Evolutionary conservation across 2,797 vertebrate genomes (phyloP).

Genomic region (Chelonia mydas): DNA sequence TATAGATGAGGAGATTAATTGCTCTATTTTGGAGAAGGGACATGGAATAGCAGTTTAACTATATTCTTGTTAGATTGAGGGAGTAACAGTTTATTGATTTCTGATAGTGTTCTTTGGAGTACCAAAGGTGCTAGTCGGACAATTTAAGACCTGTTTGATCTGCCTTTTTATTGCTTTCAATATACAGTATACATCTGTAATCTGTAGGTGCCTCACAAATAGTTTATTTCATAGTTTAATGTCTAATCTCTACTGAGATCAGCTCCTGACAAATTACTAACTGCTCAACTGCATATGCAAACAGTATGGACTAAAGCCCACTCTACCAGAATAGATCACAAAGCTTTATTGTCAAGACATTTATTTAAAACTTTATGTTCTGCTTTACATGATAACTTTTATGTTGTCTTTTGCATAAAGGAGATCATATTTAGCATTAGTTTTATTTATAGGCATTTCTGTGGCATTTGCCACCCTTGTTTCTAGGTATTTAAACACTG

Average conservation of each 20-base stretch:
- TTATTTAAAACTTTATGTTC: background rate
- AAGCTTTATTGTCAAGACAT: background rate
- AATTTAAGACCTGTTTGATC: slow-evolving; percentile 55
- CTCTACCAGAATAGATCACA: background rate
- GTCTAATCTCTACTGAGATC: slow-evolving; percentile 27
- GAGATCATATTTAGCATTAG: background rate
- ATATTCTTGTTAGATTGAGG: background rate
- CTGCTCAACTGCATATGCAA: slow-evolving; percentile 5
- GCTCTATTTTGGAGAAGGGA: slow-evolving; percentile 11
- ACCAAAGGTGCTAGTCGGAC: slow-evolving; percentile 23
- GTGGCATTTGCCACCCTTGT: background rate
- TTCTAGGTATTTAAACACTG: background rate
- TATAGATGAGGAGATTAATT: background rate
- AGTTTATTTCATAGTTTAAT: slow-evolving; percentile 37
- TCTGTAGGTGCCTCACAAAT: slow-evolving; percentile 37
- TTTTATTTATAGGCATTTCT: background rate
- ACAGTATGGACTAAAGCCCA: background rate
- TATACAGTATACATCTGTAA: slow-evolving; percentile 26
- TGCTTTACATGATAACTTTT: background rate
- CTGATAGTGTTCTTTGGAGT: background rate
- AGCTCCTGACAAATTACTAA: background rate
- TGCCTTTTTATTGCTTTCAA: slow-evolving; percentile 53
- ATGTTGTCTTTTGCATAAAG: background rate
- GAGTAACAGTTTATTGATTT: slow-evolving; percentile 2
- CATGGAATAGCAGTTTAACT: background rate